Base-by-base conservation (phyloP, 2,113 vertebrate species). In the Verasper variegatus region DNA sequence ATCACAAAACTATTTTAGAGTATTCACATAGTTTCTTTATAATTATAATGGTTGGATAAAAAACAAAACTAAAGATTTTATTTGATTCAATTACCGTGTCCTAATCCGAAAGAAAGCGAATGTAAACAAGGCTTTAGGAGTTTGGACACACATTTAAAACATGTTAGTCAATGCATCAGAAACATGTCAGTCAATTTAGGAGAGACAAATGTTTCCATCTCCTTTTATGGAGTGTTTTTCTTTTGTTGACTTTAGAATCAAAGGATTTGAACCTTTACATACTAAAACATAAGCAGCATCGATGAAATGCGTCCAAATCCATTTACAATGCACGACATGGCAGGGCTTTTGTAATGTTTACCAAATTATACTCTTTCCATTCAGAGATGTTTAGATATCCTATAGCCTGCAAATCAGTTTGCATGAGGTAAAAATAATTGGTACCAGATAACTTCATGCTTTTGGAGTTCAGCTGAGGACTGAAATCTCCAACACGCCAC, bases 361-460 rank as follows among this genome's bases (percentile, higher is more conserved):
- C 70, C 52, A 67, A 81, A 75, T 42, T 2, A 23, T 58, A 21
- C 24, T 74, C 37, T 64, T 66, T 81, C 71, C 68, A 40, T 73
- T 69, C 63, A n/a, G 61, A 15, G 0, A 24, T 86, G 83, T 82
- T 89, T 80, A 71, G 56, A 70, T 58, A 78, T 88, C 71, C 18
- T 61, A 56, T 68, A 54, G 10, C 40, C 68, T 40, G 21, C 17
- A 51, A 70, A 57, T 83, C 26, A n/a, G 64, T 42, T 57, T 23
- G 67, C 66, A 51, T 31, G 59, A 77, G 64, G 60, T 1, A 18
- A 71, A 31, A 65, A 49, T 83, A 81, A 90, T 74, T 85, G 31
- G 60, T 71, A 58, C 76, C 83, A 84, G 65, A 78, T 20, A 57
- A 58, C 52, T n/a, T 81, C 8, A 54, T 2, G 13, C 68, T 68